Evolutionary conservation across 2,797 vertebrate species (phyloP).

Genomic region (Hybognathus amarus): DNA sequence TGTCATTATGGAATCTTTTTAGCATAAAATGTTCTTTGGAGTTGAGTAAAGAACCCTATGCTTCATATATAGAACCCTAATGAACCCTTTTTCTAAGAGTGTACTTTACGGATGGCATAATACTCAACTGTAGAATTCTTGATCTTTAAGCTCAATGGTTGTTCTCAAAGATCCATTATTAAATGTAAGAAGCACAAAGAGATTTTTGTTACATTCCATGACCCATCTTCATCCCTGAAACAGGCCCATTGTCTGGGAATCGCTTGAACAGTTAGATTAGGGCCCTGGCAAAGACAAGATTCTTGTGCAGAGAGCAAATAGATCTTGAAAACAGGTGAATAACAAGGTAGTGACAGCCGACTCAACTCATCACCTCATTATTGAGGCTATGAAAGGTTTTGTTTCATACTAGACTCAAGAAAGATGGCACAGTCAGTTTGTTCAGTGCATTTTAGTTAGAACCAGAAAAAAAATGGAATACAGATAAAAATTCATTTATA

Average conservation of each 20-base stretch:
- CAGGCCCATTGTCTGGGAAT: constrained; percentile 64
- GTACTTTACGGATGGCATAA: neutral
- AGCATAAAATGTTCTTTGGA: too few species aligned
- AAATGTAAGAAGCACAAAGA: constrained; percentile 24
- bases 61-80: too few species aligned
- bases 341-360: constrained; percentile 39
- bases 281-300: constrained; percentile 63
- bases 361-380: constrained; percentile 54
- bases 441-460: neutral
- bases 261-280: constrained; percentile 53
- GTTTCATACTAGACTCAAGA: neutral
- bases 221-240: constrained; percentile 63
- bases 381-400: neutral
- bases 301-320: constrained; percentile 66
- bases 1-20: too few species aligned
- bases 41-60: too few species aligned
- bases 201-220: constrained; percentile 57
- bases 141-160: constrained; percentile 41
- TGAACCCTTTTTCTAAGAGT: too few species aligned
- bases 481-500: neutral
- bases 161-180: constrained; percentile 32
- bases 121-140: neutral
- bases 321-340: constrained; percentile 64
- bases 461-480: neutral
- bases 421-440: neutral